Base-by-base conservation (phyloP, 1,140 invertebrate genomes). In the Tyrophagus putrescentiae region DNA sequence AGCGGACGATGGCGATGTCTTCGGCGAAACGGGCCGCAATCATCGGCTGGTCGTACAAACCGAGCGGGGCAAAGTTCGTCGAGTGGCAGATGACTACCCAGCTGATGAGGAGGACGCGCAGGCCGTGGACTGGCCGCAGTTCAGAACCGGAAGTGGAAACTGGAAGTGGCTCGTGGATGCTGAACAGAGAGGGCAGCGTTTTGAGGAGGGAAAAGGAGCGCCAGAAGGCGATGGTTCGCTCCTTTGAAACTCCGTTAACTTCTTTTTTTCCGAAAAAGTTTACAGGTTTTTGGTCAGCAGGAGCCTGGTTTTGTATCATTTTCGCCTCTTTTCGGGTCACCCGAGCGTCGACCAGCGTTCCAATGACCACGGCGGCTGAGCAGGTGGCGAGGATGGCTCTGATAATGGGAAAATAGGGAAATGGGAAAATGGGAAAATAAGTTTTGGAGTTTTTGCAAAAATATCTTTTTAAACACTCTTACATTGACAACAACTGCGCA, bases 61-160 rank as follows among this genome's bases (percentile, higher is more conserved):
- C 56, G 2, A 58, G 33, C n/a, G 56, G 56, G 4, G 56, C 56
- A 42, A 58, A 58, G 45, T 58, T 58, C 27, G 56, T 58, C 18
- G 56, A 42, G 45, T 58, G 56, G 29, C 56, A 58, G 18, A 33
- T 16, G 1, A 58, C 45, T 3, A 58, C 56, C 56, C 56, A 58
- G 25, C 41, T n/a, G 7, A 58, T 58, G 4, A 34, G 32, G 28
- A 58, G 21, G 27, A 58, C 34, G 41, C 56, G 56, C 3, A 58
- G 23, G n/a, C 56, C 56, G 31, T 58, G 56, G 16, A 58, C n/a
- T 21, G 21, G 18, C 9, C 18, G 23, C 18, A 58, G 31, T 58
- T 58, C 56, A 18, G n/a, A n/a, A n/a, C n/a, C n/a, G n/a, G n/a
- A n/a, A n/a, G n/a, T n/a, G n/a, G n/a, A n/a, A n/a, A n/a, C n/a